phyloP scores from a whole-genome alignment of 2,113 vertebrate genomes.

The Heterocephalus glaber region DNA sequence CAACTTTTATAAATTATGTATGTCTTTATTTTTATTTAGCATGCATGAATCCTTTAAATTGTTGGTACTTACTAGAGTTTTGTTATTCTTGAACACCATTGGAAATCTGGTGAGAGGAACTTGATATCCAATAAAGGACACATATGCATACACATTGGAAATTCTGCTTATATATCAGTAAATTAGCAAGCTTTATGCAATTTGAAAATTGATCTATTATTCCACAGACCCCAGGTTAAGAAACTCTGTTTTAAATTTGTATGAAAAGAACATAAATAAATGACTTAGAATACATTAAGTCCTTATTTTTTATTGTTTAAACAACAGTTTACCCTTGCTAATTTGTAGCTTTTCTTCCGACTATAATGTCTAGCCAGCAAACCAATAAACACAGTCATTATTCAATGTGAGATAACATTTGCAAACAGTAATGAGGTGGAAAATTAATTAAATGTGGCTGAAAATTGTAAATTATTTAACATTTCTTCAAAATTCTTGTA shows the following conservation, averaged over 20 bases:
- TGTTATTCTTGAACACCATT: neutral
- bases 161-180: neutral
- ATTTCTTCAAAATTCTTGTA: slow-evolving; percentile 42
- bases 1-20: neutral
- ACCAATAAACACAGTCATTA: slow-evolving; percentile 53
- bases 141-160: neutral
- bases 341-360: neutral
- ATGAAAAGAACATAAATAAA: slow-evolving; percentile 40
- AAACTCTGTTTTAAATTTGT: neutral
- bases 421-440: slow-evolving; percentile 65
- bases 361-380: slow-evolving; percentile 18
- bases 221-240: neutral
- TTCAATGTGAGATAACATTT: slow-evolving; percentile 60
- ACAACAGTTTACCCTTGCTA: neutral
- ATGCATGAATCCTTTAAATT: neutral
- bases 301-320: neutral
- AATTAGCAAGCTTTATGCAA: neutral
- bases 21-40: neutral
- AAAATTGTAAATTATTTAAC: slow-evolving; percentile 71
- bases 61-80: neutral
- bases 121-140: neutral
- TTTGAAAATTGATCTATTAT: neutral
- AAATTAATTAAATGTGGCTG: slow-evolving; percentile 76
- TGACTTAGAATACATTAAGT: slow-evolving; percentile 12
- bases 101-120: neutral